Conservation (phyloP, 1,140 invertebrate genomes). For the Trichoplusia ni region DNA sequence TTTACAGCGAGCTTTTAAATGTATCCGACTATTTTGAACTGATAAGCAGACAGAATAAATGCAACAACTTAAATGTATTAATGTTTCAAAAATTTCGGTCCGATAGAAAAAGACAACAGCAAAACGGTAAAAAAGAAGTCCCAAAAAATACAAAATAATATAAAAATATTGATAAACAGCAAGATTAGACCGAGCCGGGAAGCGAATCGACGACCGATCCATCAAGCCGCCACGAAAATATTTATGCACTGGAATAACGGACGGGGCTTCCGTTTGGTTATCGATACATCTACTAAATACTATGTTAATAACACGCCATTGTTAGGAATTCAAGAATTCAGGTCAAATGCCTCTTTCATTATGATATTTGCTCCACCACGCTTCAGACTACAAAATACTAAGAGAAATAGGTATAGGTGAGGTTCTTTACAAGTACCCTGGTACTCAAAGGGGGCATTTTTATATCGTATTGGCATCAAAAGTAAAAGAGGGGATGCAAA, state of each 20-base stretch:
- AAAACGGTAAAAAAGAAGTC: background rate
- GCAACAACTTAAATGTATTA: no score
- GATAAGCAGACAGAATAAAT: no score
- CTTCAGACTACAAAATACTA: no score
- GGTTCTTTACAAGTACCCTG: no score
- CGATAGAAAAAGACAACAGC: background rate
- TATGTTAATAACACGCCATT: conserved; percentile 20
- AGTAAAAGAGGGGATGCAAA: no score
- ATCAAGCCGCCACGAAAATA: conserved; percentile 61
- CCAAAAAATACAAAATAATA: conserved; percentile 7
- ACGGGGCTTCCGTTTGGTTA: conserved; percentile 46
- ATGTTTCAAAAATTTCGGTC: background rate
- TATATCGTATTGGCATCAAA: no score
- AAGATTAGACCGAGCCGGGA: conserved; percentile 42
- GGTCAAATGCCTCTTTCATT: conserved; percentile 14
- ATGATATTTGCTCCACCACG: no score
- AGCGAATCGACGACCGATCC: conserved; percentile 50
- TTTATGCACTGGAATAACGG: conserved; percentile 50
- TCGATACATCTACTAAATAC: conserved; percentile 37
- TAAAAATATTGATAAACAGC: conserved; percentile 51
- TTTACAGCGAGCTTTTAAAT: no score
- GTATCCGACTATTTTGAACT: no score
- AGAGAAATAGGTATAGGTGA: no score
- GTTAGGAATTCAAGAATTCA: conserved; percentile 14
- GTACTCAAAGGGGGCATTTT: no score